Evolutionary conservation across 64 coral and sea anemone species (phyloP), one percentile per base, ranked within the genome.

Genomic region (Platygyra sinensis): DNA sequence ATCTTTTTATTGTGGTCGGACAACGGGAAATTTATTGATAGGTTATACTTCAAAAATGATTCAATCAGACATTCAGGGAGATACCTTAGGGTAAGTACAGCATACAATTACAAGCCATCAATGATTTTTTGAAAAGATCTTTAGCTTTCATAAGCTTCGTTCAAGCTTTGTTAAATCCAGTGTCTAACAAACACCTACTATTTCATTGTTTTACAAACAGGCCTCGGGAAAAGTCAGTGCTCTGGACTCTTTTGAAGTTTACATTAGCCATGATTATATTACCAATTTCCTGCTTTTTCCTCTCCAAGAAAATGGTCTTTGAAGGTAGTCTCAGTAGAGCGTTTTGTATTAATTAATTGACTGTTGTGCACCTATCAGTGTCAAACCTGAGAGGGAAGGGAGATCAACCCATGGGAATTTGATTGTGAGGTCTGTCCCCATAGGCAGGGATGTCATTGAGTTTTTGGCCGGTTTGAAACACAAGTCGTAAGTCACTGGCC

Each of bases 231-330:
- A 88, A 64, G 74, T 69, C 90, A 67, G 96, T 98, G 19, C 65
- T 98, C 30, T 77, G 73, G 22, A 98, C 93, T 30, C 61, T 98
- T n/a, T 28, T 98, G 75, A 85, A 94, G 13, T 98, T 95, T 28
- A 87, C 96, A 61, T 17, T 90, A 30, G 87, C 80, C 25, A 98
- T 98, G 96, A 74, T 92, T 77, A 24, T 98, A 2, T 12, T 98
- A 39, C 96, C 96, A 87, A 76, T 98, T 10, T 86, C 90, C 33
- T 77, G 73, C 10, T 98, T 95, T 76, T 98, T 98, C 80, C 38
- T 98, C n/a, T 81, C 89, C 36, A 94, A 98, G 62, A 78, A 63
- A 79, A 33, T 32, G 36, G 28, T 98, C 30, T 90, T 94, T 93
- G 90, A 98, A 92, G 90, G 96, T 98, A 83, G 87, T n/a, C 75